Base-by-base conservation (phyloP, 2,113 vertebrate species). In the Orcinus orca region DNA sequence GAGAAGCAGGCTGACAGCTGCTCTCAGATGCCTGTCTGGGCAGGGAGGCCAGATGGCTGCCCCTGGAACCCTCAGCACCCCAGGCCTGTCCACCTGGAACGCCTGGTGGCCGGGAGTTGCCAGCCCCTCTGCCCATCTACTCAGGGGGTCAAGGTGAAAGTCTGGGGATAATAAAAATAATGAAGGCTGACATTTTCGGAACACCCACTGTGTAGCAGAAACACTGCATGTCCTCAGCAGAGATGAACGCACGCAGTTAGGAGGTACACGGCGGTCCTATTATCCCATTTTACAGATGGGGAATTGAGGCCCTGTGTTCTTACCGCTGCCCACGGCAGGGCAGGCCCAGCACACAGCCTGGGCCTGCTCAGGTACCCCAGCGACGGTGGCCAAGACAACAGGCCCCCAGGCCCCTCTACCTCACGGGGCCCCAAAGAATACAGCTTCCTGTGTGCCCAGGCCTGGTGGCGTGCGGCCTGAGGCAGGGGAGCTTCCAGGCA, bases 181-280 rank as follows among this genome's bases (percentile, higher is more conserved):
- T 0, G 15, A 11, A 26, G 58, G 25, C 31, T 8, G 15, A 1
- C 0, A 2, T 3, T 9, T 5, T 9, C 17, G 0, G 3, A 23
- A 25, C 13, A 8, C 18, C 44, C 41, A 0, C 47, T 0, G 0
- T 0, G 21, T 5, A 2, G 86, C 77, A 55, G 41, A 8, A 50
- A 4, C 12, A 6, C 29, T 0, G 25, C 18, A 10, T 0, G 20
- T 6, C 44, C 68, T 5, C 3, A 0, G n/a, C 0, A 1, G 0
- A 5, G 8, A 1, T 1, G 0, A 2, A 4, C 0, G 2, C 0
- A 1, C 0, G 4, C 5, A 9, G 18, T 0, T 3, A 36, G 23
- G 29, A 26, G 25, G 31, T 3, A 1, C 0, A 0, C 2, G 5
- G n/a, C 33, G 20, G 23, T 0, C 0, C 5, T 0, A 2, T 3